Percentiles rank a stretch among this genome's conserved stretches.
These are phyloP conservation scores for Exephanes ischioxanthus DNA, from an alignment of 2,888 invertebrate species.

Conservation along the genomic window DNA sequence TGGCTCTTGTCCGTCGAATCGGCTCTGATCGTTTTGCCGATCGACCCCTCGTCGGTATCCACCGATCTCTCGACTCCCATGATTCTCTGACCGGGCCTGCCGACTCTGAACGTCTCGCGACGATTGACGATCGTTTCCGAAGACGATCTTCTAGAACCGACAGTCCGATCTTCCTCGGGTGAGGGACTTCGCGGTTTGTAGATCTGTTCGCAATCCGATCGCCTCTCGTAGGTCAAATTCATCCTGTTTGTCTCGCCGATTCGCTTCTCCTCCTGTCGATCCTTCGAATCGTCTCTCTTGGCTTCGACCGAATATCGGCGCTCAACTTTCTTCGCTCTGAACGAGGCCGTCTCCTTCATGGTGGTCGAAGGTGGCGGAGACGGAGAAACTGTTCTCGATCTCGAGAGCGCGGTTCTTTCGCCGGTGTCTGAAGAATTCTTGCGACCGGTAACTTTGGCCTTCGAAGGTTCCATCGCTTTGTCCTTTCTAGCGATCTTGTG, in stretches of 20 bases:
- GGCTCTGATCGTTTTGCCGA: slow-evolving; percentile 8
- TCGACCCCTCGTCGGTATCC: slow-evolving; percentile 1
- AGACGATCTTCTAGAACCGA: slow-evolving; percentile 51
- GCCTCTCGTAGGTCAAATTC: slow-evolving; percentile 62
- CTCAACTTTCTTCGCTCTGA: slow-evolving; percentile 38
- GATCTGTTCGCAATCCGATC: slow-evolving; percentile 19
- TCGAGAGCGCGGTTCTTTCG: not conserved
- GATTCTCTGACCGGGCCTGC: slow-evolving; percentile 16
- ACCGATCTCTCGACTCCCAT: slow-evolving; percentile 9
- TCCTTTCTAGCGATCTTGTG: slow-evolving; percentile 74
- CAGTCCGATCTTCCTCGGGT: slow-evolving; percentile 1
- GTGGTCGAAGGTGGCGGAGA: not conserved
- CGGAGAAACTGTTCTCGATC: slow-evolving; percentile 58
- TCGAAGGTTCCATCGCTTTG: slow-evolving; percentile 67
- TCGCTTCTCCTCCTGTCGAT: slow-evolving; percentile 19
- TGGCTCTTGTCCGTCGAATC: slow-evolving; percentile 54
- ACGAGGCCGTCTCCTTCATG: slow-evolving; percentile 34
- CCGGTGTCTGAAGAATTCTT: slow-evolving; percentile 21
- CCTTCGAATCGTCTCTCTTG: slow-evolving; percentile 1
- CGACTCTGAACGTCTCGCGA: slow-evolving; percentile 43
- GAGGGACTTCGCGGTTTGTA: not conserved
- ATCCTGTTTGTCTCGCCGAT: slow-evolving; percentile 57
- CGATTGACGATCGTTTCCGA: slow-evolving; percentile 51
- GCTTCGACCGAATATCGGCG: slow-evolving; percentile 34
- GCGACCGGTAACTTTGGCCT: slow-evolving; percentile 15